These are phyloP conservation scores for Rhyacichthys aspro DNA, from an alignment of 2,797 vertebrate species.

Conservation along the genomic window DNA sequence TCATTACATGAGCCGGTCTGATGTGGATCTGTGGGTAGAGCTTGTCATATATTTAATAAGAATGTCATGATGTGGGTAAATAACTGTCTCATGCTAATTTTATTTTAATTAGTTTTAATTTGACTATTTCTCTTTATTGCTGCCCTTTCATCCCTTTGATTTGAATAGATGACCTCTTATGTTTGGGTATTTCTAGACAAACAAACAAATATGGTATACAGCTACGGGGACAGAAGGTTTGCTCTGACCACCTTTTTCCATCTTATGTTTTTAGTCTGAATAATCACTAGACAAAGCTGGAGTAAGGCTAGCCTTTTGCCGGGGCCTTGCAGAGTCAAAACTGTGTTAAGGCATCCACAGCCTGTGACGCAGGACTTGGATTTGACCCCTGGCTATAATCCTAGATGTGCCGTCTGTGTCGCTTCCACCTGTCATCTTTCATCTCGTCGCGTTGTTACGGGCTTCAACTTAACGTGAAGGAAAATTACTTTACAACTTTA, in stretches of 20 bases:
- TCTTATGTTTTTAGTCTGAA: constrained; percentile 15
- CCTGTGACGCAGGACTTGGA: constrained; percentile 55
- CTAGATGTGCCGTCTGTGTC: constrained; percentile 67
- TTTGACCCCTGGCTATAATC: constrained; percentile 77
- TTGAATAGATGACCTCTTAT: constrained; percentile 17
- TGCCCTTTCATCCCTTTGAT: constrained; percentile 16
- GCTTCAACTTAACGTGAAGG: constrained; percentile 52
- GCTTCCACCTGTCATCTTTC: constrained; percentile 79
- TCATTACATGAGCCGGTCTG: constrained; percentile 18
- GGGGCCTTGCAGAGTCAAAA: constrained; percentile 26
- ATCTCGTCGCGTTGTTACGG: constrained; percentile 63
- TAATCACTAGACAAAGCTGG: constrained; percentile 9
- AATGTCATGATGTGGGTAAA: too few species aligned
- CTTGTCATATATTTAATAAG: too few species aligned
- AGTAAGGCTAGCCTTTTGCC: constrained; percentile 25
- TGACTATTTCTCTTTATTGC: too few species aligned
- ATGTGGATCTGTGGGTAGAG: constrained; percentile 2
- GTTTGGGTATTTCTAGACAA: constrained; percentile 10
- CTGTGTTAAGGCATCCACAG: constrained; percentile 45
- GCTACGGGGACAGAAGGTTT: neutral
- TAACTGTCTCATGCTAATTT: too few species aligned
- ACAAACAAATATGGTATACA: constrained; percentile 14
- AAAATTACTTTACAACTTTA: constrained; percentile 53
- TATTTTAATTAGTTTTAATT: too few species aligned
- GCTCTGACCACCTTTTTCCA: neutral